These are phyloP conservation scores for Takifugu rubripes DNA, from an alignment of 2,797 vertebrate species.

Conservation along the genomic window DNA sequence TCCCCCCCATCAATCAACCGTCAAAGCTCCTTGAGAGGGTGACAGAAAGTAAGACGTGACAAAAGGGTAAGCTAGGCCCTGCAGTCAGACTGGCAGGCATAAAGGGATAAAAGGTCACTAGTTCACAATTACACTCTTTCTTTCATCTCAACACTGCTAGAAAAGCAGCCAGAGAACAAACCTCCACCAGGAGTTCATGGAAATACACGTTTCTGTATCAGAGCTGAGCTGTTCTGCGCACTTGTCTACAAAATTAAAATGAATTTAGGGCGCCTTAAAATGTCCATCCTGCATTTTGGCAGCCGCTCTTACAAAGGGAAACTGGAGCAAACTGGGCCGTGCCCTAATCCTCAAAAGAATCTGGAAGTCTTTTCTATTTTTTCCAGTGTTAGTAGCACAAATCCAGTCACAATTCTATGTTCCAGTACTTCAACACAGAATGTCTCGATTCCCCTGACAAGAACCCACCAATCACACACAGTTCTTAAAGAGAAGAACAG, in stretches of 20 bases:
- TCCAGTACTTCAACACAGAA: neutral
- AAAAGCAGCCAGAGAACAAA: slow-evolving; percentile 5
- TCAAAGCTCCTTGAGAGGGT: slow-evolving; percentile 41
- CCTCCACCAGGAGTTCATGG: no score
- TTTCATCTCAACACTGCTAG: slow-evolving; percentile 4
- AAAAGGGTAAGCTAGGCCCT: neutral
- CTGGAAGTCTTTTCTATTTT: slow-evolving; percentile 5
- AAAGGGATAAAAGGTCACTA: neutral
- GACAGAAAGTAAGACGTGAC: slow-evolving; percentile 35
- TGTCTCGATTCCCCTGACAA: slow-evolving; percentile 1
- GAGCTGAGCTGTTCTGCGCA: no score
- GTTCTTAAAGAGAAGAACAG: slow-evolving; percentile 3
- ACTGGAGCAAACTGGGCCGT: slow-evolving; percentile 27
- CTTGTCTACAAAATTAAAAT: no score
- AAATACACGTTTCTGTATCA: no score
- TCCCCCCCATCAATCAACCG: slow-evolving; percentile 54
- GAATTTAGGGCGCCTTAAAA: no score
- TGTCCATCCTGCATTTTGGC: neutral
- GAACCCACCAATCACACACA: slow-evolving; percentile 1
- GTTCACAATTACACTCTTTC: no score
- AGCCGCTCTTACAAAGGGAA: slow-evolving; percentile 23
- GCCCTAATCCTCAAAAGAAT: slow-evolving; percentile 10
- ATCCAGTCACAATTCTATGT: neutral
- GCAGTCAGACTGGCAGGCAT: neutral
- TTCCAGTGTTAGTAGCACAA: slow-evolving; percentile 5